Evolutionary conservation across 2,888 invertebrate species (phyloP).

Genomic region (Oscheius sp.): DNA sequence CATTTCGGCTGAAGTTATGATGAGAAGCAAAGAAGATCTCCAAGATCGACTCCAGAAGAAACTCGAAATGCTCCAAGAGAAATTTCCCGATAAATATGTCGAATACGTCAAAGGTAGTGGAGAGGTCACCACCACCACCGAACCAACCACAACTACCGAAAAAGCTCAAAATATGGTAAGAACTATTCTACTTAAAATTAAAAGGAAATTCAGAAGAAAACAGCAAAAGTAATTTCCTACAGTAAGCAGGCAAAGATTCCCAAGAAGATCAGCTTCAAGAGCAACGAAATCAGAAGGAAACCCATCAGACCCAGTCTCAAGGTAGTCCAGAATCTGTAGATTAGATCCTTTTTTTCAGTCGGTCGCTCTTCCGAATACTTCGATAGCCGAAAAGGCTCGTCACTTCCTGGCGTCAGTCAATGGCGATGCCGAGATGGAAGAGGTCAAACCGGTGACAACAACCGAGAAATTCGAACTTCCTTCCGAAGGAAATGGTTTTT

Average conservation of each 20-base stretch:
- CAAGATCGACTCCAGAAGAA: constrained; percentile 1
- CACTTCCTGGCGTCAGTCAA: constrained; percentile 48
- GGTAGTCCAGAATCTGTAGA: constrained; percentile 5
- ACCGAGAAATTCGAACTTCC: not conserved
- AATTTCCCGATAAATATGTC: constrained; percentile 21
- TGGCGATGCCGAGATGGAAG: constrained; percentile 32
- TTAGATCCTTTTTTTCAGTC: constrained; percentile 9
- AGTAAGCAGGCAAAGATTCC: constrained; percentile 33
- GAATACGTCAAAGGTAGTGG: constrained; percentile 10
- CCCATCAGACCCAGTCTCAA: constrained; percentile 28
- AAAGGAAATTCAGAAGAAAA: not conserved
- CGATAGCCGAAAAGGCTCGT: constrained; percentile 49
- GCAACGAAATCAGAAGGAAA: constrained; percentile 41
- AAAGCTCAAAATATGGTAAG: not conserved
- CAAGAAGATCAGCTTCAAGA: constrained; percentile 18
- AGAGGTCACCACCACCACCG: not conserved
- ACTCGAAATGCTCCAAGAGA: not conserved
- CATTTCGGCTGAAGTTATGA: not conserved
- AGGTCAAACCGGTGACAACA: not conserved
- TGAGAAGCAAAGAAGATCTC: not conserved
- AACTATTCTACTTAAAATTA: not conserved
- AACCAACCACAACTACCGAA: not conserved
- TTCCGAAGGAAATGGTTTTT: not conserved
- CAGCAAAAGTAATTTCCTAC: constrained; percentile 40
- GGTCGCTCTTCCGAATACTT: constrained; percentile 33